These are phyloP conservation scores for Cryptomyrus ogoouensis DNA, from an alignment of 2,113 vertebrate genomes.

Conservation along the genomic window DNA sequence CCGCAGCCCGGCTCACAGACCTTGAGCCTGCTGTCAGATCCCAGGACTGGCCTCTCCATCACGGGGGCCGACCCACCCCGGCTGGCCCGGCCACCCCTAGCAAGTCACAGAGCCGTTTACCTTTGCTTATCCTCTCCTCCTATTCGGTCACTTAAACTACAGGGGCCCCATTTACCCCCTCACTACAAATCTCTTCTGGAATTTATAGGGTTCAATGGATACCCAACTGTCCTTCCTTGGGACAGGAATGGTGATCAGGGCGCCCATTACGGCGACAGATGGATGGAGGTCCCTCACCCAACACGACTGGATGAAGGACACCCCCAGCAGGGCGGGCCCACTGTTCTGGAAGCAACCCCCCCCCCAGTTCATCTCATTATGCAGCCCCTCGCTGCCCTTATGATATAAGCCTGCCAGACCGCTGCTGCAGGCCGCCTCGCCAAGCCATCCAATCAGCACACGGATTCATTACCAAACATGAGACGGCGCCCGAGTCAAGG, in stretches of 20 bases:
- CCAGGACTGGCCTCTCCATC: background rate
- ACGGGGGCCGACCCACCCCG: constrained; percentile 25
- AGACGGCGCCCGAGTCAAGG: constrained; percentile 72
- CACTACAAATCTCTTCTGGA: constrained; percentile 60
- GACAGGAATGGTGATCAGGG: constrained; percentile 74
- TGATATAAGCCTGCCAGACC: constrained; percentile 61
- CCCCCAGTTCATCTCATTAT: constrained; percentile 70
- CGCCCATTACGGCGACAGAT: constrained; percentile 70
- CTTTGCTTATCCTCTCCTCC: constrained; percentile 42
- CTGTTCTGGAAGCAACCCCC: constrained; percentile 66
- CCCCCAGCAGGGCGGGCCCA: constrained; percentile 64
- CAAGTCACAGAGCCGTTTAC: constrained; percentile 40
- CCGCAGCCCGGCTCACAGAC: background rate
- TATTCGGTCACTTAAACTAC: constrained; percentile 67
- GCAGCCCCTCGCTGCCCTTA: constrained; percentile 68
- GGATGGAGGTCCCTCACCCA: constrained; percentile 60
- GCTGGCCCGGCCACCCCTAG: constrained; percentile 38
- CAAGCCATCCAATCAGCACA: constrained; percentile 71
- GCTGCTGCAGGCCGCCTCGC: constrained; percentile 61
- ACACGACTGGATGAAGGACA: constrained; percentile 70
- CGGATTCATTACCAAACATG: constrained; percentile 79
- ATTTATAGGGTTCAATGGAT: constrained; percentile 78
- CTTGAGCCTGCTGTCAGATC: background rate
- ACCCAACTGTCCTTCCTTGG: constrained; percentile 71
- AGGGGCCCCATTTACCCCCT: constrained; percentile 65